These are phyloP conservation scores for Zaprionus kolodkinae DNA, from an alignment of 1,140 invertebrate genomes.

Conservation along the genomic window DNA sequence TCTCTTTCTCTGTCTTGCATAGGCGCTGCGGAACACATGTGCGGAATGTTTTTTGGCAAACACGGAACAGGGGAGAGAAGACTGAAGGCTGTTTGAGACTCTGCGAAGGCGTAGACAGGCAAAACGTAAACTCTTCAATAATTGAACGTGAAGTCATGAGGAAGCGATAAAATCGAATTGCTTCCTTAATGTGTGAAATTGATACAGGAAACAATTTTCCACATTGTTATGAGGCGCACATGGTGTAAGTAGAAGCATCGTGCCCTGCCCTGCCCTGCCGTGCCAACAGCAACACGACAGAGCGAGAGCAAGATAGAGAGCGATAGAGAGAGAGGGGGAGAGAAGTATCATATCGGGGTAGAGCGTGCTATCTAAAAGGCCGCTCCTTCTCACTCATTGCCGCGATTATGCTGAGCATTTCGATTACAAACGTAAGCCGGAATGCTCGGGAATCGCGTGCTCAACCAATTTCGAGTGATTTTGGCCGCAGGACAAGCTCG, in stretches of 20 bases:
- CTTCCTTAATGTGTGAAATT: constrained; percentile 84
- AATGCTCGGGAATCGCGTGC: constrained; percentile 44
- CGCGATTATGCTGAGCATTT: constrained; percentile 44
- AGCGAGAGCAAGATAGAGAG: too few species aligned
- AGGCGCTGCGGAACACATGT: constrained; percentile 45
- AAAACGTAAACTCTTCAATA: constrained; percentile 82
- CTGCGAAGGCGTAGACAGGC: constrained; percentile 46
- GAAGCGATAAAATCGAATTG: constrained; percentile 83
- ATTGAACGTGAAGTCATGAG: constrained; percentile 83
- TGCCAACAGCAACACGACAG: neutral
- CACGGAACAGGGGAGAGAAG: neutral
- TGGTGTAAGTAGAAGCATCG: constrained; percentile 52
- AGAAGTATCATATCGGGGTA: constrained; percentile 45
- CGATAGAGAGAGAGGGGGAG: neutral
- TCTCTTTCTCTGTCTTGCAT: neutral
- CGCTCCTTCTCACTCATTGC: constrained; percentile 11
- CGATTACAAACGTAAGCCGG: constrained; percentile 51
- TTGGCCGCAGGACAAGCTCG: constrained; percentile 22
- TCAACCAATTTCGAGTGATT: constrained; percentile 64
- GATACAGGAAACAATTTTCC: constrained; percentile 84
- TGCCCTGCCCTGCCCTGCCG: neutral
- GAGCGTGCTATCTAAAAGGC: constrained; percentile 40
- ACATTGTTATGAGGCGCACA: constrained; percentile 81
- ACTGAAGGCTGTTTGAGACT: neutral
- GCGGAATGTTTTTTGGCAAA: constrained; percentile 41